Conservation (phyloP, 2,888 invertebrate species). For the Pimpla rufipes region DNA sequence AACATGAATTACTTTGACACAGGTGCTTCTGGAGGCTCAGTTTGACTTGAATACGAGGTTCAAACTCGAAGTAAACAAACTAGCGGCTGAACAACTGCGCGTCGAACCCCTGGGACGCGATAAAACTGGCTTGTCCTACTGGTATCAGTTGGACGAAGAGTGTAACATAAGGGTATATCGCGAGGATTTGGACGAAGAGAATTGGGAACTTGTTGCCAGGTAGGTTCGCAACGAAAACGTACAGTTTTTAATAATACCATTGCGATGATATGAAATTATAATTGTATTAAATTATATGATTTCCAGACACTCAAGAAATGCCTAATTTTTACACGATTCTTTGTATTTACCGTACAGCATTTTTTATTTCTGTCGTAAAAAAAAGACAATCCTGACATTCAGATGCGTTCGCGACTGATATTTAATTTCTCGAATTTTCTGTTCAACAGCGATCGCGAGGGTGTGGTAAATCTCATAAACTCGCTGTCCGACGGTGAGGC, state of each 20-base stretch:
- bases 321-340: too few species aligned
- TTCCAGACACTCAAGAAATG: background rate
- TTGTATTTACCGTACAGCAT: background rate
- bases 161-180: conserved; percentile 96
- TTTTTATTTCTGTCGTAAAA: background rate
- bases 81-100: conserved; percentile 92
- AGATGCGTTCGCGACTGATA: background rate
- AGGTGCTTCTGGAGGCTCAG: conserved; percentile 96
- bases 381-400: background rate
- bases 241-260: background rate
- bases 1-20: conserved; percentile 72
- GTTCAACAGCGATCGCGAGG: conserved; percentile 90
- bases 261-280: background rate
- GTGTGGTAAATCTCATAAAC: conserved; percentile 92
- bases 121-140: conserved; percentile 96
- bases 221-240: conserved; percentile 84
- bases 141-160: conserved; percentile 96
- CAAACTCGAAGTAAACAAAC: conserved; percentile 93
- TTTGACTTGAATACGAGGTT: conserved; percentile 98
- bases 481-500: conserved; percentile 91
- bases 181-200: conserved; percentile 98
- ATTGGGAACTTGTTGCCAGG: conserved; percentile 97
- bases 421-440: conserved; percentile 25
- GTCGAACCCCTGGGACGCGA: conserved; percentile 96
- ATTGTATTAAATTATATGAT: background rate